Evolutionary conservation across 2,797 vertebrate species (phyloP).

Genomic region (Todus mexicanus): DNA sequence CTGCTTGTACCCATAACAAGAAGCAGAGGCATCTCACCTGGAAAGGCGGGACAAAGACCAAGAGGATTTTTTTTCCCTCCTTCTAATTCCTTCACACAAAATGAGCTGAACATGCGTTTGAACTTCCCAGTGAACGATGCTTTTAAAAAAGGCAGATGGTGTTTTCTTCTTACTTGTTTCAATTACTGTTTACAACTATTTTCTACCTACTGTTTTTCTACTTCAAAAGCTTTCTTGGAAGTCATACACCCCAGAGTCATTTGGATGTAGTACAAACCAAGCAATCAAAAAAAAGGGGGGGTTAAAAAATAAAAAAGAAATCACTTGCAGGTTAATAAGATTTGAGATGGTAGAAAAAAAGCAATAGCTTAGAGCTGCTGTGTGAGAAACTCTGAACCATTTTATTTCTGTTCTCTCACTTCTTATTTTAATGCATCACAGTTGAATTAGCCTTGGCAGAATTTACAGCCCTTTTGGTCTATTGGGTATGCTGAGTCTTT

Average conservation of each 20-base stretch:
- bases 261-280: constrained; percentile 4
- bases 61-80: background rate
- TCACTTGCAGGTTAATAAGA: constrained; percentile 19
- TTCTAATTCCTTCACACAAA: background rate
- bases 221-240: constrained; percentile 37
- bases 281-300: background rate
- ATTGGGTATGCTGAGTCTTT: background rate
- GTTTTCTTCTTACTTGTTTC: constrained; percentile 39
- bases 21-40: background rate
- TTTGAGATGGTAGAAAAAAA: constrained; percentile 9
- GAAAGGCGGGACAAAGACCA: background rate
- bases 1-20: rapidly evolving
- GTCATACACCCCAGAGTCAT: background rate
- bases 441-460: constrained; percentile 2
- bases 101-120: background rate
- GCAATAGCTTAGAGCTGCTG: constrained; percentile 1
- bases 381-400: background rate
- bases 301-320: background rate
- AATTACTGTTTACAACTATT: constrained; percentile 32
- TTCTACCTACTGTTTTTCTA: background rate
- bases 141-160: background rate
- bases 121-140: background rate
- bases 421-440: background rate
- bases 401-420: constrained; percentile 15
- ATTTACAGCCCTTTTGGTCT: background rate